Conservation (phyloP, 2,888 invertebrate genomes). For the Julus scanicus region DNA sequence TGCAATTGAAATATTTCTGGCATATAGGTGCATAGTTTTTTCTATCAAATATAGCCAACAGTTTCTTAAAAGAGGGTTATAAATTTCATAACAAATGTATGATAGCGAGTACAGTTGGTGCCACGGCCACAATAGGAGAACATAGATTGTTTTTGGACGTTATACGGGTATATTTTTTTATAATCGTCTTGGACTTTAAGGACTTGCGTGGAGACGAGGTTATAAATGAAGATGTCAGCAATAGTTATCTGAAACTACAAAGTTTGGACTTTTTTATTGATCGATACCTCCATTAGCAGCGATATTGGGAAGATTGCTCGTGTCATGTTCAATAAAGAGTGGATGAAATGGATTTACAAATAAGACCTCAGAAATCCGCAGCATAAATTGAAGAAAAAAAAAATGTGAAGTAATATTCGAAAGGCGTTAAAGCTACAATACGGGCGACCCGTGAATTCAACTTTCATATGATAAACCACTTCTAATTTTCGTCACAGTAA, state of each 20-base stretch:
- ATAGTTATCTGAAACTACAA: constrained; percentile 24
- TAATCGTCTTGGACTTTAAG: neutral
- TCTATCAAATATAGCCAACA: too few relatives aligned
- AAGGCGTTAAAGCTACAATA: neutral
- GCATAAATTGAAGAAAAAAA: neutral
- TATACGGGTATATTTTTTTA: neutral
- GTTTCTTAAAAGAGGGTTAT: neutral
- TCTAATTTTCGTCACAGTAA: too few relatives aligned
- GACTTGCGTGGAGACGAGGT: neutral
- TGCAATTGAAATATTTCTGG: too few relatives aligned
- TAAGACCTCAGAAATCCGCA: constrained; percentile 32
- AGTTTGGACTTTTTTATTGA: constrained; percentile 38
- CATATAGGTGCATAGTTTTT: too few relatives aligned
- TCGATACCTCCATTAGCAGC: constrained; percentile 44
- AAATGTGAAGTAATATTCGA: neutral
- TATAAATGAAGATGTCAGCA: constrained; percentile 34
- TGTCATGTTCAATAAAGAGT: constrained; percentile 47
- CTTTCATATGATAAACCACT: too few relatives aligned
- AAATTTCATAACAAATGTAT: too few relatives aligned
- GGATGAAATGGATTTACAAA: constrained; percentile 45
- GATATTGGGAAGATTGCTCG: constrained; percentile 37
- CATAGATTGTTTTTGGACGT: neutral
- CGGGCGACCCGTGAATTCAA: neutral
- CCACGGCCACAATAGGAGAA: neutral
- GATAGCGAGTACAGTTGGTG: neutral